phyloP scores from a whole-genome alignment of 2,797 vertebrate genomes.

The Scleropages formosus region DNA sequence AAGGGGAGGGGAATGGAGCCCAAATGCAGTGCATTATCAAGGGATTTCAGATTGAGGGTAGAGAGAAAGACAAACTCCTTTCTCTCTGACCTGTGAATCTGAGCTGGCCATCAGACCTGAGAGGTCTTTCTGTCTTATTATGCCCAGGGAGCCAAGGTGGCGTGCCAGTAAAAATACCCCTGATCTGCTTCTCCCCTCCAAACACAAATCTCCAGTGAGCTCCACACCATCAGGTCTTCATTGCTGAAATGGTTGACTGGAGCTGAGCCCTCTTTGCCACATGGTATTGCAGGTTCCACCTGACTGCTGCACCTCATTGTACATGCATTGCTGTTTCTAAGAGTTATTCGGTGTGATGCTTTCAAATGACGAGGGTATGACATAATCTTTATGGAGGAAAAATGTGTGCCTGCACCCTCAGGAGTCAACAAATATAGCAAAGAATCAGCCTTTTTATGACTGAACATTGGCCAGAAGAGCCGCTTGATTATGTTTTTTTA shows the following conservation, averaged over 20 bases:
- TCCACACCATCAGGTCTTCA: conserved; percentile 14
- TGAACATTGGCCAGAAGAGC: no score
- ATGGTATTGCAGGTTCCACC: background rate
- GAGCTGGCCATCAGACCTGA: conserved; percentile 20
- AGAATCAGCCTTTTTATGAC: background rate
- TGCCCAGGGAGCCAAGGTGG: conserved; percentile 19
- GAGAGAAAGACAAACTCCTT: conserved; percentile 29
- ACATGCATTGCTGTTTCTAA: background rate
- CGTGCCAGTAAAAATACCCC: conserved; percentile 21
- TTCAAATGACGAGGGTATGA: conserved; percentile 15
- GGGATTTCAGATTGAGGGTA: conserved; percentile 23
- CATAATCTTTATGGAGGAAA: background rate
- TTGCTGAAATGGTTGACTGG: background rate
- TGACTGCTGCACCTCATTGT: background rate
- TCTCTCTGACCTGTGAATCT: conserved; percentile 26
- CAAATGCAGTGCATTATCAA: background rate
- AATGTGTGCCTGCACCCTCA: background rate
- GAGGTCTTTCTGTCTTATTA: conserved; percentile 22
- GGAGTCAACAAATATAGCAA: background rate
- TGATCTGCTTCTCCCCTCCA: background rate
- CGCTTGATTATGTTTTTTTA: no score
- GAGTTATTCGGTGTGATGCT: background rate
- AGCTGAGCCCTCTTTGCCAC: background rate
- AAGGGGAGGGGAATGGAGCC: no score
- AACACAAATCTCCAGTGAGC: background rate